A percentile compares a stretch with the other conserved stretches of the same genome.
These are phyloP conservation scores for Actenoides hombroni DNA, from an alignment of 2,113 vertebrate species.

Conservation along the genomic window DNA sequence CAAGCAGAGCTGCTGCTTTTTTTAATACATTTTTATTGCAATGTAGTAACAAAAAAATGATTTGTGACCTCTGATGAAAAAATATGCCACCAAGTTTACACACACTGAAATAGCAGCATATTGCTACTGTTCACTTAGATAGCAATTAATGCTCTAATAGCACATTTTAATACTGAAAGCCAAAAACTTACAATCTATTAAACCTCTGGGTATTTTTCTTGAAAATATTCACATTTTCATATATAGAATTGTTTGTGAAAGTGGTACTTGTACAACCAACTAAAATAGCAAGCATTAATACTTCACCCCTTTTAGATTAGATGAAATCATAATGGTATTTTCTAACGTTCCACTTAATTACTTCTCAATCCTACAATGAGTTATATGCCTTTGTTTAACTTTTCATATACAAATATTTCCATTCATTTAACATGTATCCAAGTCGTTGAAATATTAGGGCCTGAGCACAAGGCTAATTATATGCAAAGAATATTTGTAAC, in stretches of 20 bases:
- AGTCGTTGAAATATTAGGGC: not conserved
- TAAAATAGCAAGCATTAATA: not conserved
- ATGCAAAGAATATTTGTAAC: conserved; percentile 26
- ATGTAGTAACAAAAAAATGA: not conserved
- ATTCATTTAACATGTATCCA: not conserved
- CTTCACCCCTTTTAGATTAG: not conserved
- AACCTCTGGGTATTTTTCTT: not conserved
- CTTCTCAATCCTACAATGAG: not conserved
- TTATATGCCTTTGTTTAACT: conserved; percentile 14
- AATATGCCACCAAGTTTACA: not conserved
- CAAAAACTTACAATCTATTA: not conserved
- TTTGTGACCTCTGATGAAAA: not conserved
- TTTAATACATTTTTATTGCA: not conserved
- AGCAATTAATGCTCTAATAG: not conserved
- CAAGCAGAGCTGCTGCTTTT: not conserved
- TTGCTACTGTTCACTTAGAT: not conserved
- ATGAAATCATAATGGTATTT: not conserved
- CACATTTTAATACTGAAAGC: not conserved
- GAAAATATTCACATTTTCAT: not conserved
- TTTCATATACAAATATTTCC: conserved; percentile 11
- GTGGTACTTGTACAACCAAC: not conserved
- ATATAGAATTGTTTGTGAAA: not conserved
- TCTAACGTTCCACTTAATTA: not conserved
- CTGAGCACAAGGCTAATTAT: conserved; percentile 24
- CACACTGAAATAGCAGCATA: not conserved